phyloP scores from a whole-genome alignment of 2,797 vertebrate genomes.

The Acanthis flammea region DNA sequence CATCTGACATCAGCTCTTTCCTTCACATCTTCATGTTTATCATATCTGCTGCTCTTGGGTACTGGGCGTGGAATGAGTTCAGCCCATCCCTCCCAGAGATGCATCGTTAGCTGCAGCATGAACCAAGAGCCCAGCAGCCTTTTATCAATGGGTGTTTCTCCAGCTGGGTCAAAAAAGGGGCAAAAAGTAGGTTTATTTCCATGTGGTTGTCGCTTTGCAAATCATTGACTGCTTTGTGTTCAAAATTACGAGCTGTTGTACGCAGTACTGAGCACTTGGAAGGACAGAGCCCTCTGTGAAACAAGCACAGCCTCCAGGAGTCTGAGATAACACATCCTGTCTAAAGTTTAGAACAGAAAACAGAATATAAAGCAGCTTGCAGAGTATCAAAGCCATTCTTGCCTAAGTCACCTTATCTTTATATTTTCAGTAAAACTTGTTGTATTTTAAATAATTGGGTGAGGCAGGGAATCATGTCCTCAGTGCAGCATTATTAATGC shows the following conservation, averaged over 20 bases:
- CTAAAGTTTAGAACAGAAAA: not conserved
- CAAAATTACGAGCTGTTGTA: not conserved
- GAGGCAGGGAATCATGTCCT: not conserved
- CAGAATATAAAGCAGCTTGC: not conserved
- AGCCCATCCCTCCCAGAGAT: not conserved
- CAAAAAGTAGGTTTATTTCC: not conserved
- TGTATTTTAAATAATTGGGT: not conserved
- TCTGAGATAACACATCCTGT: not conserved
- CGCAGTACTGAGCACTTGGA: accelerated
- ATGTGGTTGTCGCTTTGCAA: not conserved
- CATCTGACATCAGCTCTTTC: not conserved
- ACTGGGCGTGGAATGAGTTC: not conserved
- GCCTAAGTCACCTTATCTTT: not conserved
- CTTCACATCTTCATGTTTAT: not conserved
- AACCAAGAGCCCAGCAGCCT: not conserved
- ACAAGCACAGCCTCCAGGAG: not conserved
- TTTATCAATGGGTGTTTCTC: not conserved
- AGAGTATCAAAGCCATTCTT: not conserved
- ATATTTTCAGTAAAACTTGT: not conserved
- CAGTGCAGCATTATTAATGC: not conserved
- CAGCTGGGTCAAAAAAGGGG: not conserved
- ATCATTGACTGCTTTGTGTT: not conserved
- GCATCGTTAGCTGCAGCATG: not conserved
- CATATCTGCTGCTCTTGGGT: not conserved
- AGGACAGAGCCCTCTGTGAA: not conserved